These are phyloP conservation scores for Sceloporus undulatus DNA, from an alignment of 2,113 vertebrate genomes.

Conservation along the genomic window DNA sequence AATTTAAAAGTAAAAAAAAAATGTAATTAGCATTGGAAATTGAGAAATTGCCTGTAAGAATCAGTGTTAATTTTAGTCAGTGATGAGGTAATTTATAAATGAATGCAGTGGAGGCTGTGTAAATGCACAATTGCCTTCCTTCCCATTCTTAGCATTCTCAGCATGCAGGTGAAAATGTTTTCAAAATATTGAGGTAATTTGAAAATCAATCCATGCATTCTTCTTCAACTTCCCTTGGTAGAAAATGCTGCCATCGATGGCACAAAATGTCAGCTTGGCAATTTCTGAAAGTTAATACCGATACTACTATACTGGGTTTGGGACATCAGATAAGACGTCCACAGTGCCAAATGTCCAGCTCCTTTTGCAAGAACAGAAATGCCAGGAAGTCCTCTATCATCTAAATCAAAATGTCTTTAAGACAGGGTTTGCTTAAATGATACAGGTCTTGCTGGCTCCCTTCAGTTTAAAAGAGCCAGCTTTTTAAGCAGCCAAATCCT, in stretches of 20 bases:
- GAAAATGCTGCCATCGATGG: conserved; percentile 74
- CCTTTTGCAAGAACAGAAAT: conserved; percentile 53
- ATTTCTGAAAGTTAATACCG: conserved; percentile 57
- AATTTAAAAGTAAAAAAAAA: conserved; percentile 99
- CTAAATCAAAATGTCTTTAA: conserved; percentile 16
- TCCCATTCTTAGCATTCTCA: conserved; percentile 85
- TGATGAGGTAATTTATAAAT: conserved; percentile 99
- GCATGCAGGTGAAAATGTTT: conserved; percentile 98
- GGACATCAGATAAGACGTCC: conserved; percentile 61
- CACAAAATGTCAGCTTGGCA: conserved; percentile 65
- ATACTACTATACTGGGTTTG: background rate
- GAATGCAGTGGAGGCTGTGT: conserved; percentile 88
- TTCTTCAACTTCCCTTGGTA: conserved; percentile 76
- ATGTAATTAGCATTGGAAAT: conserved; percentile 99
- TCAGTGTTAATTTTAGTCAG: conserved; percentile 99
- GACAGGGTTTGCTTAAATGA: background rate
- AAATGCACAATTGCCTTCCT: conserved; percentile 91
- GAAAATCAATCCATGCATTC: conserved; percentile 84
- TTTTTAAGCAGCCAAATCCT: background rate
- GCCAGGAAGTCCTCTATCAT: conserved; percentile 28
- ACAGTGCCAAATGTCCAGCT: conserved; percentile 56
- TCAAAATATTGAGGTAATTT: conserved; percentile 94
- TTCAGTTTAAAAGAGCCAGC: conserved; percentile 14
- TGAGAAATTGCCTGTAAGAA: conserved; percentile 99
- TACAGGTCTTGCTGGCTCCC: background rate